These are phyloP conservation scores for Geodia barretti DNA, from an alignment of 37 sponge, comb jelly and placozoan genomes.

Conservation along the genomic window DNA sequence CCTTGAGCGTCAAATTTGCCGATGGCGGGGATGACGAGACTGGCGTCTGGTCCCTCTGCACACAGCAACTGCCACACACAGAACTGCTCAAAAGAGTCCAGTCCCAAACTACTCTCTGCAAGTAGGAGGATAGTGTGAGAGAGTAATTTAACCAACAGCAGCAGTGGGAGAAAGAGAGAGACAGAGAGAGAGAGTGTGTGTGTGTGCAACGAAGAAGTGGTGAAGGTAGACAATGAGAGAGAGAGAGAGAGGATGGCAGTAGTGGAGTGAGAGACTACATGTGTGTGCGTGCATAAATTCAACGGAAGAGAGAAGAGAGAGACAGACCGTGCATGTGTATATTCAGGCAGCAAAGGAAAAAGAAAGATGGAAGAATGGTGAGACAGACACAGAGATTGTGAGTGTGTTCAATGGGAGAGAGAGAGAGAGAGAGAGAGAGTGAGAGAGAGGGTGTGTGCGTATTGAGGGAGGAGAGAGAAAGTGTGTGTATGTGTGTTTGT, in stretches of 20 bases:
- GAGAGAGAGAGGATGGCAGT: neutral
- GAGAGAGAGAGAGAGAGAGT: no score
- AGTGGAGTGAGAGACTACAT: no score
- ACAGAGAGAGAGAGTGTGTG: neutral
- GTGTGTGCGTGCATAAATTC: no score
- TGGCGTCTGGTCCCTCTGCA: constrained; percentile 75
- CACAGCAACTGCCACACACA: constrained; percentile 97
- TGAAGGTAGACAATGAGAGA: neutral
- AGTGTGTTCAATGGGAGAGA: no score
- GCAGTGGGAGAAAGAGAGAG: constrained; percentile 9
- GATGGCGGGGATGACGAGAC: constrained; percentile 22
- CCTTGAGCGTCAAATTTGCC: constrained; percentile 30
- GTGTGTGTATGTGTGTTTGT: no score
- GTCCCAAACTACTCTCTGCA: constrained; percentile 72
- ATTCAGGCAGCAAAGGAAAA: no score
- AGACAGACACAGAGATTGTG: no score
- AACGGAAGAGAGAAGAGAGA: no score
- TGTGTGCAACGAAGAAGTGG: neutral
- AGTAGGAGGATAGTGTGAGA: constrained; percentile 1
- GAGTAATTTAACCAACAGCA: neutral
- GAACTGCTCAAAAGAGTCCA: constrained; percentile 98
- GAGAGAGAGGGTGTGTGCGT: no score
- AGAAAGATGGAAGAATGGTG: no score
- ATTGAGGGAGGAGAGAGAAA: no score
- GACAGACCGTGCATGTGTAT: no score